Evolutionary conservation across 2,888 invertebrate species (phyloP).

Genomic region (Lymantria dispar): DNA sequence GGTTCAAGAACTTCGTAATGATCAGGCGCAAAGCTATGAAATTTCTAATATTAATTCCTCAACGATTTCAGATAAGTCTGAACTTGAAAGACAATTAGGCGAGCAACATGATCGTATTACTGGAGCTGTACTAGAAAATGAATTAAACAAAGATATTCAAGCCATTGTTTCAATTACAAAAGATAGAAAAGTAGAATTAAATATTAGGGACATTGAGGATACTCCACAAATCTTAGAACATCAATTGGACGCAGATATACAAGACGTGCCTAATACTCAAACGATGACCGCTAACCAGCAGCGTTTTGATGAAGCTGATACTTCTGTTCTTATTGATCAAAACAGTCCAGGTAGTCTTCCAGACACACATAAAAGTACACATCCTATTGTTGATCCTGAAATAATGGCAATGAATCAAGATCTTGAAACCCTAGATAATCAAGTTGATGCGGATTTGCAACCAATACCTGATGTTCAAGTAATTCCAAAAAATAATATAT

Average conservation of each 20-base stretch:
- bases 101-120: neutral
- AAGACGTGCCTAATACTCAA: neutral
- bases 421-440: neutral
- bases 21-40: neutral
- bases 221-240: neutral
- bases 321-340: neutral
- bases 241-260: conserved; percentile 3
- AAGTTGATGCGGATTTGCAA: neutral
- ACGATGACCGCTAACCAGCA: neutral
- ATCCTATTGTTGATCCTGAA: neutral
- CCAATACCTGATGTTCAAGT: neutral
- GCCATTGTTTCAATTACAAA: neutral
- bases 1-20: neutral
- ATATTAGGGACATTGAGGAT: neutral
- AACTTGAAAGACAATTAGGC: neutral
- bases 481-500: neutral
- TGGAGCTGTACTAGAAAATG: neutral
- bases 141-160: neutral
- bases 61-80: neutral
- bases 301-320: neutral
- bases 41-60: neutral
- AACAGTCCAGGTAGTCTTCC: too few species aligned
- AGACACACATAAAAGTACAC: too few species aligned
- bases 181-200: neutral
- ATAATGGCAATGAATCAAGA: neutral